phyloP scores from a whole-genome alignment of 2,113 vertebrate genomes.

The Hyla sarda region DNA sequence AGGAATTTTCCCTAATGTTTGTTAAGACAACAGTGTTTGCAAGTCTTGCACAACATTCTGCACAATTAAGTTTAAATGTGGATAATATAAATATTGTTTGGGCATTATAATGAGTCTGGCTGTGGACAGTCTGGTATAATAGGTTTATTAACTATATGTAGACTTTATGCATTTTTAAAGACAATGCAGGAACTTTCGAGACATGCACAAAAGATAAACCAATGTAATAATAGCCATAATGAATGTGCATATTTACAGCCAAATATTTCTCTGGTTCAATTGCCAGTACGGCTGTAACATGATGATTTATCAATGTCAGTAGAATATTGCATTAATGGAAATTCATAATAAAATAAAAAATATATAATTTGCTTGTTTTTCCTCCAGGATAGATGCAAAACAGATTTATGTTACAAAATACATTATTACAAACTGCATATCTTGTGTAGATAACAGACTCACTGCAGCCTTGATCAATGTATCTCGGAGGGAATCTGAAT shows the following conservation, averaged over 20 bases:
- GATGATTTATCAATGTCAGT: constrained; percentile 56
- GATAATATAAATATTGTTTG: constrained; percentile 51
- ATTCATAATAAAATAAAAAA: constrained; percentile 53
- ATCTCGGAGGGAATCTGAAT: background rate
- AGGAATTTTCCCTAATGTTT: constrained; percentile 43
- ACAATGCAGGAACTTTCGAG: background rate
- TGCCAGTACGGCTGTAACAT: background rate
- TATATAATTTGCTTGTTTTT: constrained; percentile 49
- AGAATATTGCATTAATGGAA: constrained; percentile 40
- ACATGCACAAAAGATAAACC: background rate
- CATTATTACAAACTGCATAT: constrained; percentile 42
- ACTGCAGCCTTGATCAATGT: background rate
- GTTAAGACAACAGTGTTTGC: constrained; percentile 41
- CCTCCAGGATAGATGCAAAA: constrained; percentile 47
- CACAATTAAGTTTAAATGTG: constrained; percentile 56
- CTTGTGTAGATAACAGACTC: constrained; percentile 22
- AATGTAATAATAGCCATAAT: constrained; percentile 15
- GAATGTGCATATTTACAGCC: constrained; percentile 38
- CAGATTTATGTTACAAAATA: constrained; percentile 44
- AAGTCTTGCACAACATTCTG: constrained; percentile 46
- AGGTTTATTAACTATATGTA: constrained; percentile 12
- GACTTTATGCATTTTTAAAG: background rate
- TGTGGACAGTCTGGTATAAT: background rate
- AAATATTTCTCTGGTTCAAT: constrained; percentile 5
- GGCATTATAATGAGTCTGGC: constrained; percentile 32